Evolutionary conservation across 1,140 invertebrate species (phyloP).

Genomic region (Palaemon carinicauda): DNA sequence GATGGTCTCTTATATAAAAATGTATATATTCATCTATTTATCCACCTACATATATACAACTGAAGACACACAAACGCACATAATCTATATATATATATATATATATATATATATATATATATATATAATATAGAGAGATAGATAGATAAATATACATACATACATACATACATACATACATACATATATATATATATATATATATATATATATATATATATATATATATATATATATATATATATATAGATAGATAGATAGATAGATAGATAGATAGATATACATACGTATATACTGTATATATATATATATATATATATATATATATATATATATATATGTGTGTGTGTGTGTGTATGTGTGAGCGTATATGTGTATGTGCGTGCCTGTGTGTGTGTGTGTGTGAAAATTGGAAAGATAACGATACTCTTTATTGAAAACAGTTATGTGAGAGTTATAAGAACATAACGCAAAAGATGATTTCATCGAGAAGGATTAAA

Average conservation of each 20-base stretch:
- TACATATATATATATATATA: neutral
- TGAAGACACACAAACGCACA: no score
- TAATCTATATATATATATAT: conserved; percentile 2
- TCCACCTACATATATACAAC: neutral
- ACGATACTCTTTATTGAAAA: no score
- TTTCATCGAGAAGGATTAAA: no score
- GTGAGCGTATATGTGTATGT: neutral
- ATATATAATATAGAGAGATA: neutral
- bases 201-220: neutral
- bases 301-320: conserved; percentile 9
- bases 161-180: neutral
- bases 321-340: neutral
- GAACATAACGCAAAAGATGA: no score
- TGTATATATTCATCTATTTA: neutral
- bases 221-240: conserved; percentile 9
- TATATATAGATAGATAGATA: neutral
- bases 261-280: neutral
- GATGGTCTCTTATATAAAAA: no score
- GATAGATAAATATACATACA: neutral
- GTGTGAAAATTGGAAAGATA: no score
- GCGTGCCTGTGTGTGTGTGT: neutral
- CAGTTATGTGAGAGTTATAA: no score
- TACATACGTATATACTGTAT: no score
- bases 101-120: conserved; percentile 2
- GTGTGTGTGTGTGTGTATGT: neutral